phyloP scores from a whole-genome alignment of 2,888 invertebrate genomes.

The Drosophila mayaguana region DNA sequence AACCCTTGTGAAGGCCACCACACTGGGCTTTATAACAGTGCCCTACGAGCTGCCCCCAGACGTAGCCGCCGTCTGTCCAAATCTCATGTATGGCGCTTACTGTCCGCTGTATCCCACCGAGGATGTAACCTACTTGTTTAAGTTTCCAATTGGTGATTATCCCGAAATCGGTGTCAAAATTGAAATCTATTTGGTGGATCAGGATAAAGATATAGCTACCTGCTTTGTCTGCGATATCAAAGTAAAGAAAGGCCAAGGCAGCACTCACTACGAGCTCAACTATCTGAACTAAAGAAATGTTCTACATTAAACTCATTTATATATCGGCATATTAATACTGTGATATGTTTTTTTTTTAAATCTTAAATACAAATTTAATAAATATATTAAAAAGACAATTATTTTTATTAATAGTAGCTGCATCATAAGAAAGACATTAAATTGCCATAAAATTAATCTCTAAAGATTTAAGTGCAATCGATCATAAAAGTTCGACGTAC shows the following conservation, averaged over 20 bases:
- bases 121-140: slow-evolving; percentile 82
- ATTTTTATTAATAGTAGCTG: neutral
- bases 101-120: slow-evolving; percentile 84
- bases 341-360: slow-evolving; percentile 48
- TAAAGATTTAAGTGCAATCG: slow-evolving; percentile 46
- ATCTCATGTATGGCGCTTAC: slow-evolving; percentile 77
- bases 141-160: slow-evolving; percentile 81
- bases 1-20: slow-evolving; percentile 78
- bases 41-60: slow-evolving; percentile 82
- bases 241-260: slow-evolving; percentile 72
- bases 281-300: slow-evolving; percentile 39
- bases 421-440: neutral
- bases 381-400: neutral
- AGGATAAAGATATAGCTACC: slow-evolving; percentile 65
- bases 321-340: slow-evolving; percentile 45
- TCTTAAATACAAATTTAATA: neutral
- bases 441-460: slow-evolving; percentile 35
- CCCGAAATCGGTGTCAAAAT: slow-evolving; percentile 82
- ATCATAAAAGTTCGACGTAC: slow-evolving; percentile 32
- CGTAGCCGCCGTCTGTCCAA: slow-evolving; percentile 80
- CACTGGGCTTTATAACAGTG: slow-evolving; percentile 81
- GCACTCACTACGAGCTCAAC: slow-evolving; percentile 51
- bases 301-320: neutral
- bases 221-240: slow-evolving; percentile 83
- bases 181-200: slow-evolving; percentile 81